Percentiles rank a stretch among this genome's conserved stretches.
Conservation (phyloP, 1,140 invertebrate species). For the Drosophila murphyi region DNA sequence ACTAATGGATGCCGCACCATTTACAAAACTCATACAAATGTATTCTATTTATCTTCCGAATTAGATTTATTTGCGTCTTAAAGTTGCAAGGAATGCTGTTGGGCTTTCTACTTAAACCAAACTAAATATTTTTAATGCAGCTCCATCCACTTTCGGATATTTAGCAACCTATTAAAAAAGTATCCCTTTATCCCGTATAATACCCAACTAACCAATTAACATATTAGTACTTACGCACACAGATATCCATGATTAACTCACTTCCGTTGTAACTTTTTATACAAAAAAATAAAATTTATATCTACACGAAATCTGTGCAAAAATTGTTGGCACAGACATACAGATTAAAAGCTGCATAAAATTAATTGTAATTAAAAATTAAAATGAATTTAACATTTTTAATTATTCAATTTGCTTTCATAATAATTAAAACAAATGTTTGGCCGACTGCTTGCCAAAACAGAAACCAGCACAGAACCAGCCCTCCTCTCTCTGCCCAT, state of each 20-base stretch:
- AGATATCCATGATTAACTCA: conserved; percentile 18
- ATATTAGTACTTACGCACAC: conserved; percentile 40
- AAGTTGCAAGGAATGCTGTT: neutral
- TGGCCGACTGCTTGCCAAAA: conserved; percentile 41
- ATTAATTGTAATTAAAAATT: conserved; percentile 82
- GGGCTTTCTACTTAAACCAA: neutral
- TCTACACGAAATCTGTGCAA: conserved; percentile 3
- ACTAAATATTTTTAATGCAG: neutral
- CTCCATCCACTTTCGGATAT: neutral
- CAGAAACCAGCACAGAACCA: conserved; percentile 37
- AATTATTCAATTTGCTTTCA: conserved; percentile 78
- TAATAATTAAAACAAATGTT: conserved; percentile 81
- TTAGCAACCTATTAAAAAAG: neutral
- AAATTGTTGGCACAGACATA: conserved; percentile 14
- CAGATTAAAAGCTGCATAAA: conserved; percentile 33
- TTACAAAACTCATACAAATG: neutral
- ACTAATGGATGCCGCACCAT: neutral
- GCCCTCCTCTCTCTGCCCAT: neutral
- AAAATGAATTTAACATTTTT: conserved; percentile 78
- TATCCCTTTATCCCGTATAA: neutral
- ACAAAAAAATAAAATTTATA: neutral
- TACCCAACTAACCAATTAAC: conserved; percentile 48
- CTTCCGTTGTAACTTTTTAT: conserved; percentile 9
- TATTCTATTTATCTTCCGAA: neutral
- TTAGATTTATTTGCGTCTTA: neutral